phyloP scores from a whole-genome alignment of 2,888 invertebrate species.

The Marasmarcha lunaedactyla region DNA sequence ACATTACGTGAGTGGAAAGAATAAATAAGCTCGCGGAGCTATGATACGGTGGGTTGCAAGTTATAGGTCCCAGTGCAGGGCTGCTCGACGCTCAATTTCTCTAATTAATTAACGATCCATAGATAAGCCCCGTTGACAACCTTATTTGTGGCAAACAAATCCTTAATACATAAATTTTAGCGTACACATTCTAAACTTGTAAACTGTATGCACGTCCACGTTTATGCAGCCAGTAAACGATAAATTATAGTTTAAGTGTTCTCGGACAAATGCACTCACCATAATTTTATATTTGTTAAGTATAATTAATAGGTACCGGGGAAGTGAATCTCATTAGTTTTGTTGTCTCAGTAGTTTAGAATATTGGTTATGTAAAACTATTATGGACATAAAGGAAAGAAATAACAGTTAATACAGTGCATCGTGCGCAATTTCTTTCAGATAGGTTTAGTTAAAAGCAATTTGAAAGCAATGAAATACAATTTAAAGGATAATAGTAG shows the following conservation, averaged over 20 bases:
- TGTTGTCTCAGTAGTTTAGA: too few species aligned
- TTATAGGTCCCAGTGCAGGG: slow-evolving; percentile 64
- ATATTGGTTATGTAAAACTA: too few species aligned
- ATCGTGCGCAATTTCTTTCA: too few species aligned
- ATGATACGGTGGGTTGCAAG: slow-evolving; percentile 67
- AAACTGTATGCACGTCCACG: slow-evolving; percentile 54
- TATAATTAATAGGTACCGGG: too few species aligned
- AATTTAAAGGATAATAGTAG: not conserved
- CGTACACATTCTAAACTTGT: slow-evolving; percentile 65
- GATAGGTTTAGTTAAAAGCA: not conserved
- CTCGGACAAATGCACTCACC: slow-evolving; percentile 13
- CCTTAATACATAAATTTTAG: slow-evolving; percentile 66
- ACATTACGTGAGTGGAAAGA: slow-evolving; percentile 61
- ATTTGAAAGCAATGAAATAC: not conserved
- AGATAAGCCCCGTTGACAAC: slow-evolving; percentile 68
- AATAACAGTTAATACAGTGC: too few species aligned
- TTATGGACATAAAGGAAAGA: too few species aligned
- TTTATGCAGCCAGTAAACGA: slow-evolving; percentile 38
- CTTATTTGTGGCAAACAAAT: slow-evolving; percentile 70
- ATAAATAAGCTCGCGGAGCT: slow-evolving; percentile 61
- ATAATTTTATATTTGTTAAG: slow-evolving; percentile 8
- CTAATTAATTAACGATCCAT: slow-evolving; percentile 70
- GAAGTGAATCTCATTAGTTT: too few species aligned
- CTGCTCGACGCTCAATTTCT: slow-evolving; percentile 64
- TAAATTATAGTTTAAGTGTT: slow-evolving; percentile 24